These are phyloP conservation scores for Octodon degus DNA, from an alignment of 2,113 vertebrate species.

Conservation along the genomic window DNA sequence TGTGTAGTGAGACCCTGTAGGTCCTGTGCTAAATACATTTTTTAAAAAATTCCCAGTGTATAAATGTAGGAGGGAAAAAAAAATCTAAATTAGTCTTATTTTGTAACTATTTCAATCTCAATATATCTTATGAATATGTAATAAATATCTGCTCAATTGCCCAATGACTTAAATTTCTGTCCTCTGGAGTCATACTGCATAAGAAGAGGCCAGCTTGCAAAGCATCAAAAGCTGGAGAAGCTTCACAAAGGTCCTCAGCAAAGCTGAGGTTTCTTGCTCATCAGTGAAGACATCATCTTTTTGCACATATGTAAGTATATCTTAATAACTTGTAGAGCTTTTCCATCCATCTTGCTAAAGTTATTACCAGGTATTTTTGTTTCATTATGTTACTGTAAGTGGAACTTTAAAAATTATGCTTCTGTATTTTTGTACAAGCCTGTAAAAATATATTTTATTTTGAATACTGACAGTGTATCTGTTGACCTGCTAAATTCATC, in stretches of 20 bases:
- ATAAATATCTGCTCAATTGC: not conserved
- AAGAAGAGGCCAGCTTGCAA: not conserved
- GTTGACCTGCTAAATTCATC: not conserved
- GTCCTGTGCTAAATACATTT: too few species aligned
- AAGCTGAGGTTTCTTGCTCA: not conserved
- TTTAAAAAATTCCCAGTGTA: not conserved
- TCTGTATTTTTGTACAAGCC: not conserved
- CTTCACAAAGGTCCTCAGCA: not conserved
- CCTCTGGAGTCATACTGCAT: not conserved
- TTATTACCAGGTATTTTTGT: not conserved
- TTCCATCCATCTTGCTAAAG: not conserved
- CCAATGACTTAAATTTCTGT: not conserved
- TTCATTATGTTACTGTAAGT: not conserved
- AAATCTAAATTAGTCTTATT: not conserved
- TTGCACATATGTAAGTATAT: not conserved
- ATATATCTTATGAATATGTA: not conserved
- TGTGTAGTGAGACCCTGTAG: too few species aligned
- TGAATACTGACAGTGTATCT: not conserved
- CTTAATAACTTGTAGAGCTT: not conserved
- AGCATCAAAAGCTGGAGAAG: not conserved
- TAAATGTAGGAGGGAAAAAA: not conserved
- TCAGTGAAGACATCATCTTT: not conserved
- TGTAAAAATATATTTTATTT: not conserved
- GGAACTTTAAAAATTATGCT: slow-evolving; percentile 1
- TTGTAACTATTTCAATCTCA: not conserved